Base-by-base conservation (phyloP, 2,113 vertebrate genomes). In the Mobula hypostoma region DNA sequence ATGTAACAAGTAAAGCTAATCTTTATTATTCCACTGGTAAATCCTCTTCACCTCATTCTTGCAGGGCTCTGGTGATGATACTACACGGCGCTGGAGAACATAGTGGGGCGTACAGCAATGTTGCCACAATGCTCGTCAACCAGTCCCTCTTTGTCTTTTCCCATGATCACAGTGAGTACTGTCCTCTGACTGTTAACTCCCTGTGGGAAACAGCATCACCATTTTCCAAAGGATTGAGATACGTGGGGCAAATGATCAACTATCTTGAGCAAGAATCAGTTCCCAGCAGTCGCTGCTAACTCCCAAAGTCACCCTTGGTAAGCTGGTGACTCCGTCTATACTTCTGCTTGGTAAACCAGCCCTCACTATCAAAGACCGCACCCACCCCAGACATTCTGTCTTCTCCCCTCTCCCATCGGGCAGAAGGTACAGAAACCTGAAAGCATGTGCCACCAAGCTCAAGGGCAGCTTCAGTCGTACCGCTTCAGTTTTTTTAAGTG, bases 1-100 rank as follows among this genome's bases (percentile, higher is more conserved):
- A 48, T 48, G 48, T 48, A 48, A 48, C 48, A 48, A 48, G 1
- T 48, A 48, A 48, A 88, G 5, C 5, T 88, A 0, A 66, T 88
- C 29, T 14, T 32, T 66, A 14, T 11, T 29, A 24, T 88, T 66
- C 85, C 29, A 61, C 14, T 88, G 61, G 58, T 88, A 27, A 88
- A 7, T 32, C 66, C 68, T 48, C 48, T 56, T 14, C 21, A 24
- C 40, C 91, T 27, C 19, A 24, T 74, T 74, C 29, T 36, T 95
- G 24, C 96, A 99, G 99, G 97, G 99, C 97, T 5, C 96, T 99
- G 32, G 96, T 99, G 95, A 98, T 98, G 63, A 95, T 99, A 68
- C 97, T 95, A 83, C 99, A 99, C 0, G 99, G 99, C 0, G 98
- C 98, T 0, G 99, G 97, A 92, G 99, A 99, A 95, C 99, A 99